phyloP scores from a whole-genome alignment of 2,797 vertebrate genomes.

The Rousettus madagascariensis region DNA sequence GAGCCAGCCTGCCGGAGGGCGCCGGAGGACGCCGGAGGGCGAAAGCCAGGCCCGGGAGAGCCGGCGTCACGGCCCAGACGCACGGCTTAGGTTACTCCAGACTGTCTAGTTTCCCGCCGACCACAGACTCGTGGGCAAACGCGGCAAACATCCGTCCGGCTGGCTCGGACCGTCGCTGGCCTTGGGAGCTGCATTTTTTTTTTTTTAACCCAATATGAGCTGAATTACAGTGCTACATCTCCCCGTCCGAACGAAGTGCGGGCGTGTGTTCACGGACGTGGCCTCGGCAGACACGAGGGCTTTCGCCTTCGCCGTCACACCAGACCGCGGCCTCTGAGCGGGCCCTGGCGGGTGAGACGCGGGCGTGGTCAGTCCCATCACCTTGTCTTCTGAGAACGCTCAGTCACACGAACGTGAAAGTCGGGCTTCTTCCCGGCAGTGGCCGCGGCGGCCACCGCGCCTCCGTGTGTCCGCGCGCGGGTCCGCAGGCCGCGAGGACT shows the following conservation, averaged over 20 bases:
- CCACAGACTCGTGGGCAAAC: not conserved
- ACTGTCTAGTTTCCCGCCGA: not conserved
- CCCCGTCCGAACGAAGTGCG: not conserved
- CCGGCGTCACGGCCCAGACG: not conserved
- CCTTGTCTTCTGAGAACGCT: not conserved
- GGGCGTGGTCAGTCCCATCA: not conserved
- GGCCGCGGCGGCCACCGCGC: not conserved
- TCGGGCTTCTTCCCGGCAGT: not conserved
- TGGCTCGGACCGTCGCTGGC: too few species aligned
- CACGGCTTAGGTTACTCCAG: not conserved
- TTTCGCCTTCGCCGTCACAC: not conserved
- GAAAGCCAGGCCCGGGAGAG: not conserved
- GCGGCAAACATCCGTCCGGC: not conserved
- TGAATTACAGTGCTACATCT: too few species aligned
- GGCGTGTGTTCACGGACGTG: not conserved
- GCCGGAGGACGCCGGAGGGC: not conserved
- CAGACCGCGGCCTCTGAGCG: not conserved
- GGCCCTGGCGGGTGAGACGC: not conserved
- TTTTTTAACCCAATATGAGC: too few species aligned
- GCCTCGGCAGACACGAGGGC: not conserved
- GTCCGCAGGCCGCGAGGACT: accelerated
- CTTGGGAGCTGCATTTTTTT: not conserved
- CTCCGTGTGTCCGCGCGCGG: not conserved
- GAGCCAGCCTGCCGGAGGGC: not conserved
- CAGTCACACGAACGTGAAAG: not conserved